phyloP scores from a whole-genome alignment of 2,113 vertebrate genomes.

The Anoplopoma fimbria region DNA sequence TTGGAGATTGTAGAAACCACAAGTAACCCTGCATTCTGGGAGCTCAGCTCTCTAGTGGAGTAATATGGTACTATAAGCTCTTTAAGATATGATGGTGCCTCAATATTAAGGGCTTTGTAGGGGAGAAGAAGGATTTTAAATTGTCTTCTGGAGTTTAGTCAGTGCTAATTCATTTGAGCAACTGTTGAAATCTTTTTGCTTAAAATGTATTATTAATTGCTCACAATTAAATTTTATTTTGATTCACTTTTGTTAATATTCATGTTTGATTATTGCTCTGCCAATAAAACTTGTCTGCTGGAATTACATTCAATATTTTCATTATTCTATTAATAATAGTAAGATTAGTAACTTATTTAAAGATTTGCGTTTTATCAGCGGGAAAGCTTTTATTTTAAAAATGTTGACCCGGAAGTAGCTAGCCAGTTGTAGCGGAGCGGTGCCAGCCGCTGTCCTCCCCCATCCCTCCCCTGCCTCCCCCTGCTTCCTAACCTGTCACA shows the following conservation, averaged over 20 bases:
- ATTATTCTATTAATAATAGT: too few species aligned
- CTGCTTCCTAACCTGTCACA: constrained; percentile 35
- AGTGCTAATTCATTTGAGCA: not conserved
- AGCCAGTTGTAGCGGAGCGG: constrained; percentile 39
- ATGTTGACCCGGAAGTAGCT: constrained; percentile 71
- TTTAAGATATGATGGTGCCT: too few species aligned
- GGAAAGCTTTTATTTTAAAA: constrained; percentile 40
- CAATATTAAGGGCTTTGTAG: too few species aligned
- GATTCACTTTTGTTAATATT: not conserved
- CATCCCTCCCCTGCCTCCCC: constrained; percentile 8
- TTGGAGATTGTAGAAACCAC: too few species aligned
- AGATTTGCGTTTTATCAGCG: not conserved
- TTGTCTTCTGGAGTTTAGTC: too few species aligned
- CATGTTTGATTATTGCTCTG: not conserved
- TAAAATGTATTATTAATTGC: not conserved
- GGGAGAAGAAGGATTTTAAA: too few species aligned
- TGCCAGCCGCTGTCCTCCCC: constrained; percentile 37
- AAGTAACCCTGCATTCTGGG: too few species aligned
- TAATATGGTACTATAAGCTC: too few species aligned
- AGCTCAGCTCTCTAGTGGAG: too few species aligned
- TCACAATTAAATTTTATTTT: not conserved
- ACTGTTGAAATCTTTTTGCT: not conserved
- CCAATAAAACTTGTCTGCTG: not conserved
- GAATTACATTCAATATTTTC: not conserved
- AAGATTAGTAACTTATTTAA: not conserved